Conservation (phyloP, 2,113 vertebrate species). For the Atlantisia rogersi region DNA sequence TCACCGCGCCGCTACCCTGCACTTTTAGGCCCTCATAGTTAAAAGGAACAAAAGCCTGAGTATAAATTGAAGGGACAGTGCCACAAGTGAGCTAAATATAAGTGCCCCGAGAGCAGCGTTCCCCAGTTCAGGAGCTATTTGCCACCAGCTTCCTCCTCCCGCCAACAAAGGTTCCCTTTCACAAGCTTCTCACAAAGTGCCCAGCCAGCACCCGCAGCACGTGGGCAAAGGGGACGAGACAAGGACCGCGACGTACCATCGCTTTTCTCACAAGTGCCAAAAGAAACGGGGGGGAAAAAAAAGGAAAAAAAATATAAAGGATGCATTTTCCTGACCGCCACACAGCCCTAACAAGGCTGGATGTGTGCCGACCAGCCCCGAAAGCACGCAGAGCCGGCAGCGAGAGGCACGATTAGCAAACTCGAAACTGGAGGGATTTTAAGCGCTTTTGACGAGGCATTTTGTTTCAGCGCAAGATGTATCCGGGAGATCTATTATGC, state of each 20-base stretch:
- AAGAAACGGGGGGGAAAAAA: too few relatives aligned
- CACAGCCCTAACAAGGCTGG: conserved; percentile 31
- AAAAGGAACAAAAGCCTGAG: conserved; percentile 17
- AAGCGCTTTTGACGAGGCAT: conserved; percentile 65
- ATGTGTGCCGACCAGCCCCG: conserved; percentile 39
- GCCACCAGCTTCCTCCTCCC: neutral
- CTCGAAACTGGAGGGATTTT: conserved; percentile 36
- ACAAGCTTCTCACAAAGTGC: neutral
- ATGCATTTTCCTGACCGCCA: neutral
- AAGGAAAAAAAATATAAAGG: neutral
- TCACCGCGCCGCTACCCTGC: neutral
- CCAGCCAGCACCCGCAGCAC: neutral
- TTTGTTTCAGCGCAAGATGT: conserved; percentile 49
- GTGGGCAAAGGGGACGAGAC: neutral
- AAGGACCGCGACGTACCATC: neutral
- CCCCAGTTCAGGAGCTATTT: neutral
- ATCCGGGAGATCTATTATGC: conserved; percentile 62
- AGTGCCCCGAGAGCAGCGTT: neutral
- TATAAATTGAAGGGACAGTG: neutral
- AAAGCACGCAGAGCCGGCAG: neutral
- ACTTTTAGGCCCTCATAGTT: neutral
- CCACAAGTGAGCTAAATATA: conserved; percentile 45
- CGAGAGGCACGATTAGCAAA: conserved; percentile 43
- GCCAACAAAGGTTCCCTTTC: conserved; percentile 43
- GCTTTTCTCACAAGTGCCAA: neutral